Percentiles rank a stretch among this genome's conserved stretches.
Conservation (phyloP, 1,140 invertebrate species). For the Euwallacea similis region DNA sequence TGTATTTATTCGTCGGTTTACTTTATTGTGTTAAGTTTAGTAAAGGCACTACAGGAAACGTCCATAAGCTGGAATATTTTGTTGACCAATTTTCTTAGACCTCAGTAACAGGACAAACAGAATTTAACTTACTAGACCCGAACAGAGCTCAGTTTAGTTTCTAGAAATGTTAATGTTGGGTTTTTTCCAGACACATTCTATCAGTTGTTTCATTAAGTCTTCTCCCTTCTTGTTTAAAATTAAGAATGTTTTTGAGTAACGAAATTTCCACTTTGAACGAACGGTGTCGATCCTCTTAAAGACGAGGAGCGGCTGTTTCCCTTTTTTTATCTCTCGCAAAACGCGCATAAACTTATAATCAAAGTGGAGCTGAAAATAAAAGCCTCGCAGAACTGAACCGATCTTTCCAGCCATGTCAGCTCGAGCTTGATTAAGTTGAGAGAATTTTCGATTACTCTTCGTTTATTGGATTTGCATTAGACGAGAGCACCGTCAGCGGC, state of each 20-base stretch:
- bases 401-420: constrained; percentile 8
- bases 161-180: too few relatives aligned
- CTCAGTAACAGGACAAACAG: too few relatives aligned
- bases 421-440: constrained; percentile 13
- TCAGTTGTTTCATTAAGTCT: too few relatives aligned
- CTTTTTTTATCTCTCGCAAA: not conserved
- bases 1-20: too few relatives aligned
- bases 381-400: not conserved
- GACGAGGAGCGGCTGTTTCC: constrained; percentile 1
- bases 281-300: not conserved
- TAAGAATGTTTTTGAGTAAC: constrained; percentile 1
- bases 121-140: too few relatives aligned
- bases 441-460: constrained; percentile 14
- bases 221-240: not conserved
- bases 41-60: too few relatives aligned
- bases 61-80: too few relatives aligned
- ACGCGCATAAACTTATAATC: constrained; percentile 4
- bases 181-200: too few relatives aligned
- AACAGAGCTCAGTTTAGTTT: too few relatives aligned
- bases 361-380: constrained; percentile 7
- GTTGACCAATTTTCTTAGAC: too few relatives aligned
- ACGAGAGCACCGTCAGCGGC: constrained; percentile 10
- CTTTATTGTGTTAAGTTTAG: too few relatives aligned
- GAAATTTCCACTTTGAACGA: not conserved
- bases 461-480: constrained; percentile 11